phyloP scores from a whole-genome alignment of 2,797 vertebrate species.

The Clarias platycephalus region DNA sequence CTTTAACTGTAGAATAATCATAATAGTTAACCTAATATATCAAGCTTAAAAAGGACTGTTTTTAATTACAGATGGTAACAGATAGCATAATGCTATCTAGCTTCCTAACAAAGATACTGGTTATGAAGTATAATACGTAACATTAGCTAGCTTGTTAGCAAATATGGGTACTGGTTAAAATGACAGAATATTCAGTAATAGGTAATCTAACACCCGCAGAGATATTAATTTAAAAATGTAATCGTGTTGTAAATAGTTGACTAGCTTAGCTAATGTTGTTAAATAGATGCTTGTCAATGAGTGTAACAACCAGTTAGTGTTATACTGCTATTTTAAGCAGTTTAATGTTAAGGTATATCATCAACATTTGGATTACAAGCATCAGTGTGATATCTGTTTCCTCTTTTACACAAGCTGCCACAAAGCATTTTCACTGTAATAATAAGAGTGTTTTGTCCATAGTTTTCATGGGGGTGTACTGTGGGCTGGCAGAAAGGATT shows the following conservation, averaged over 20 bases:
- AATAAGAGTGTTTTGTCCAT: not conserved
- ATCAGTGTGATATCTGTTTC: not conserved
- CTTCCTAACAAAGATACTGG: not conserved
- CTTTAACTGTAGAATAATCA: too few species aligned
- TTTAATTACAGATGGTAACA: not conserved
- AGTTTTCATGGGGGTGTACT: not conserved
- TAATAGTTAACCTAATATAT: not conserved
- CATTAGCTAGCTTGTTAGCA: not conserved
- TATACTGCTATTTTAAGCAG: not conserved
- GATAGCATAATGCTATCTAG: not conserved
- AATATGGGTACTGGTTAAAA: not conserved
- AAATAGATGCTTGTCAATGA: not conserved
- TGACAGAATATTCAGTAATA: not conserved
- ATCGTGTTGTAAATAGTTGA: not conserved
- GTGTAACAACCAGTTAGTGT: not conserved
- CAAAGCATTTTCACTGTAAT: not conserved
- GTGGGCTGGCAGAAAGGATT: constrained; percentile 21
- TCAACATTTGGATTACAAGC: not conserved
- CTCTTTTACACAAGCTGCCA: not conserved
- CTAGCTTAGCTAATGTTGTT: not conserved
- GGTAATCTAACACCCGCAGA: not conserved
- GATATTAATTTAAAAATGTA: too few species aligned
- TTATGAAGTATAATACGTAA: not conserved
- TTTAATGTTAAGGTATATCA: not conserved
- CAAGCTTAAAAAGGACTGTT: not conserved